Evolutionary conservation across 2,113 vertebrate genomes (phyloP), one percentile per base, ranked within the genome.

Genomic region (Proteles cristata): DNA sequence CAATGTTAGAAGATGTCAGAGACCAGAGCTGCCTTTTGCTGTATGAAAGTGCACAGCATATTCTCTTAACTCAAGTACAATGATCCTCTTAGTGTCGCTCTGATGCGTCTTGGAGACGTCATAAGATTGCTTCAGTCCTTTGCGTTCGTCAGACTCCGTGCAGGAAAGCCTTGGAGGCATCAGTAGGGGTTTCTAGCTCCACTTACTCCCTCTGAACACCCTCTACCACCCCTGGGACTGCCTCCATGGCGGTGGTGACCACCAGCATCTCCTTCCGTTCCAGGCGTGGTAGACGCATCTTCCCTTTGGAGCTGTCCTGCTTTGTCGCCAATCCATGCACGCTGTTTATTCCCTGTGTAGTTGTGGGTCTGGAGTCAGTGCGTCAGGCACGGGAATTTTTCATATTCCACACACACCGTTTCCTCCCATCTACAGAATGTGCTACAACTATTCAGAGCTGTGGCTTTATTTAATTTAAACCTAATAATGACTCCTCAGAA

Each of bases 291-390:
- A 14, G 23, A 43, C 19, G 11, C 7, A 0, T 2, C n/a, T 16
- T 4, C 2, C 15, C 31, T 69, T 39, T 26, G 6, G 7, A 3
- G 45, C 33, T 43, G 1, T 5, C 5, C 7, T 0, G 0, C 31
- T 26, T 50, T 2, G 25, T 58, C 31, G n/a, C 26, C 0, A 0
- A n/a, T 43, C 61, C 12, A 0, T 0, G 0, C 5, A 0, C 1
- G 11, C 39, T 33, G 1, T 15, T 69, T 31, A 35, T 39, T 73
- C 43, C 87, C 43, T 11, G 7, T 0, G 10, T 4, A 39, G 12
- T 66, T 26, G 0, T 28, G 73, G 66, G 7, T 14, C 71, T 79
- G 17, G 12, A 63, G n/a, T 65, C 55, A 14, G 26, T 19, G 17
- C 7, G 0, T 2, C 76, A 95, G 14, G 31, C 63, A 25, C 21